Conservation (phyloP, 1,140 invertebrate genomes). For the Pachyrhynchus sulphureomaculatus region DNA sequence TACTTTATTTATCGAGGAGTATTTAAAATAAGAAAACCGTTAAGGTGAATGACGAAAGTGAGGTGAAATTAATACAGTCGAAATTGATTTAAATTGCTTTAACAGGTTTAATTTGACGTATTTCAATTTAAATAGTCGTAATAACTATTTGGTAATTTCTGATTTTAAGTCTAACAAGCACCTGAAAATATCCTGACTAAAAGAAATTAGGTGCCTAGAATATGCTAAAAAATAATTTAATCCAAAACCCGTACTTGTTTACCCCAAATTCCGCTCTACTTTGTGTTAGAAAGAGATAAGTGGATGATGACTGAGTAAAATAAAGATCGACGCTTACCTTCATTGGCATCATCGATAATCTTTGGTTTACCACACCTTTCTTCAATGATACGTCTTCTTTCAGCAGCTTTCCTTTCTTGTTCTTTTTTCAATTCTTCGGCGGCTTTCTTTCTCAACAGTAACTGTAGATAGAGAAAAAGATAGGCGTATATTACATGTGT, state of each 20-base stretch:
- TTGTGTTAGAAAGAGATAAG: neutral
- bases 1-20: too few relatives aligned
- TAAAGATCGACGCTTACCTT: conserved; percentile 67
- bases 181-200: neutral
- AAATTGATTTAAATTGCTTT: too few relatives aligned
- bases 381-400: conserved; percentile 96
- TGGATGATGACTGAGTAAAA: neutral
- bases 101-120: too few relatives aligned
- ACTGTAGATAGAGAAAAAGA: conserved; percentile 54
- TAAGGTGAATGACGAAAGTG: too few relatives aligned
- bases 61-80: too few relatives aligned
- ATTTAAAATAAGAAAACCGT: too few relatives aligned
- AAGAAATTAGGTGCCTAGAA: too few relatives aligned
- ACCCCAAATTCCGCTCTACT: neutral
- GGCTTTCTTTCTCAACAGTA: conserved; percentile 99
- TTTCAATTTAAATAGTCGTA: too few relatives aligned
- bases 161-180: too few relatives aligned
- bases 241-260: neutral
- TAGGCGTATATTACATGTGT: too few relatives aligned
- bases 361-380: conserved; percentile 91
- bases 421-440: conserved; percentile 99
- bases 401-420: conserved; percentile 96
- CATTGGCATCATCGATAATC: conserved; percentile 85
- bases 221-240: too few relatives aligned
- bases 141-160: too few relatives aligned